These are phyloP conservation scores for Neodiprion lecontei DNA, from an alignment of 1,140 invertebrate genomes.

Conservation along the genomic window DNA sequence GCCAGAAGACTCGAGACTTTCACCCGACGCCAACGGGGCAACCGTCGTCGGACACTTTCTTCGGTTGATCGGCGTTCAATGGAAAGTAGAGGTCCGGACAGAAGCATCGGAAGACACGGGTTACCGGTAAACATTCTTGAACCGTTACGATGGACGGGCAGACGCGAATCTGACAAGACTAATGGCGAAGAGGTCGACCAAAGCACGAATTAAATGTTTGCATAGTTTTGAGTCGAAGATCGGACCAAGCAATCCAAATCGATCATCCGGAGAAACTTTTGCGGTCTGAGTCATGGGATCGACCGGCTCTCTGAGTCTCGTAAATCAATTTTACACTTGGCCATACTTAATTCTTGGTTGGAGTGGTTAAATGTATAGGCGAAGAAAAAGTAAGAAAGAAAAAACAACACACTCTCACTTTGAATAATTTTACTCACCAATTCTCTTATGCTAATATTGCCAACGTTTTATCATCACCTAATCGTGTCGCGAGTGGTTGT, in stretches of 20 bases:
- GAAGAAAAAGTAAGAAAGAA: neutral
- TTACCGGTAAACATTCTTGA: no score
- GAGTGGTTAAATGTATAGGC: no score
- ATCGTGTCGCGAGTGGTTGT: no score
- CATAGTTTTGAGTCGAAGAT: no score
- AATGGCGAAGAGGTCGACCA: no score
- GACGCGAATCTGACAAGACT: no score
- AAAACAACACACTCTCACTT: neutral
- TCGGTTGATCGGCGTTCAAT: conserved; percentile 55
- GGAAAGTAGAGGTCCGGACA: conserved; percentile 44
- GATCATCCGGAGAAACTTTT: no score
- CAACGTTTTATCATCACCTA: neutral
- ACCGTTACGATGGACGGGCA: no score
- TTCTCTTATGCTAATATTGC: neutral
- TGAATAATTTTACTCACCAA: neutral
- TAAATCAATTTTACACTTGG: neutral
- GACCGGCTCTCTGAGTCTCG: neutral
- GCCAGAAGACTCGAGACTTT: conserved; percentile 42
- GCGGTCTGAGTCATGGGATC: neutral
- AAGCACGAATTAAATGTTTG: no score
- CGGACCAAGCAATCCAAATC: no score
- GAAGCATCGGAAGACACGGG: neutral
- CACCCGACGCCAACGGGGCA: conserved; percentile 41
- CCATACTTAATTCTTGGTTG: no score
- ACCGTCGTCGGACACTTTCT: conserved; percentile 54